These are phyloP conservation scores for Zaprionus obscuricornis DNA, from an alignment of 2,888 invertebrate genomes.

Conservation along the genomic window DNA sequence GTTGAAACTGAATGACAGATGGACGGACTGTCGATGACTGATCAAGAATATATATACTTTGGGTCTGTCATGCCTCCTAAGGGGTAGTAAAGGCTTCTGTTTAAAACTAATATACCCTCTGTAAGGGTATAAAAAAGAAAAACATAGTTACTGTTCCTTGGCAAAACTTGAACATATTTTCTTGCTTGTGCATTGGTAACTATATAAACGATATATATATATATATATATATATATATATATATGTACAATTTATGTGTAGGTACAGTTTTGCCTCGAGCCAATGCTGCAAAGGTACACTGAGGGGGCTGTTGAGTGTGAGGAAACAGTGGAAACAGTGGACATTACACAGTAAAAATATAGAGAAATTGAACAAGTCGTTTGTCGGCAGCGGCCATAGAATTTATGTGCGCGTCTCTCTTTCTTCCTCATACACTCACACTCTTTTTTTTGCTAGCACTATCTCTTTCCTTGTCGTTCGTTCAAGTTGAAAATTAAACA, in stretches of 20 bases:
- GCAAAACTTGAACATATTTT: slow-evolving; percentile 50
- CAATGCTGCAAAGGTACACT: no score
- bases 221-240: background rate
- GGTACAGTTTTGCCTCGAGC: background rate
- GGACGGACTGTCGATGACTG: no score
- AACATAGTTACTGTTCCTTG: slow-evolving; percentile 47
- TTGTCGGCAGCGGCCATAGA: slow-evolving; percentile 70
- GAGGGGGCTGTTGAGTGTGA: slow-evolving; percentile 13
- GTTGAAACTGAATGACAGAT: no score
- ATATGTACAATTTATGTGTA: background rate
- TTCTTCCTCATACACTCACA: no score
- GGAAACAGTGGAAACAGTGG: slow-evolving; percentile 21
- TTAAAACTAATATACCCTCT: no score
- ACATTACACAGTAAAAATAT: slow-evolving; percentile 36
- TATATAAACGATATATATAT: background rate
- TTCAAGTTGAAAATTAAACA: slow-evolving; percentile 77
- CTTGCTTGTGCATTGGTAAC: slow-evolving; percentile 33
- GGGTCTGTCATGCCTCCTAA: no score
- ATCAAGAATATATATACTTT: no score
- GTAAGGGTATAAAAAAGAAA: slow-evolving; percentile 23
- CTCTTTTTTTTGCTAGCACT: no score
- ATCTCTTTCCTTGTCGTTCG: no score
- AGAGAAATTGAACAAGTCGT: slow-evolving; percentile 76
- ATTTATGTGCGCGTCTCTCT: slow-evolving; percentile 67
- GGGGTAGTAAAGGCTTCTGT: no score